These are phyloP conservation scores for Cathartes aura DNA, from an alignment of 2,113 vertebrate species.

Conservation along the genomic window DNA sequence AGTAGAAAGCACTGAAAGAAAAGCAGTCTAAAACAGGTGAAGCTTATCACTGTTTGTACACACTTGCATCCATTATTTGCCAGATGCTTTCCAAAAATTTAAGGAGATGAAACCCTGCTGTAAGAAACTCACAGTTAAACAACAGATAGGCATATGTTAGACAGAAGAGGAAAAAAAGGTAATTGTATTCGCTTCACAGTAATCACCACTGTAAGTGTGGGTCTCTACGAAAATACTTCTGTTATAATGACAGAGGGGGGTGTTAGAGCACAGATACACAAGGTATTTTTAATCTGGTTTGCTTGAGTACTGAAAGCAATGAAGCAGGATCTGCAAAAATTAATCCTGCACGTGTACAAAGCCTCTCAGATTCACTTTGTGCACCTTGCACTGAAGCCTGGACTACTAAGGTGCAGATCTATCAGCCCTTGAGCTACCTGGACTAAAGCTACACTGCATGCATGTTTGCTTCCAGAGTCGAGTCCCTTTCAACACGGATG, in stretches of 20 bases:
- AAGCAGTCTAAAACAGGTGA: background rate
- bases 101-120: background rate
- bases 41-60: background rate
- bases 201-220: background rate
- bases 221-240: background rate
- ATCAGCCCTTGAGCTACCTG: background rate
- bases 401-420: background rate
- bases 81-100: background rate
- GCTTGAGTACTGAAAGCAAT: background rate
- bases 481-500: fast-evolving
- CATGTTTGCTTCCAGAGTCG: background rate
- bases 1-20: background rate
- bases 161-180: background rate
- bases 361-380: background rate
- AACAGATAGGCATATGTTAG: background rate
- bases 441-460: fast-evolving
- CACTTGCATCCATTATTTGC: background rate
- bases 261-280: background rate
- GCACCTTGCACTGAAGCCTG: background rate
- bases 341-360: background rate
- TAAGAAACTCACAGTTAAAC: background rate
- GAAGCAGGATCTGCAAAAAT: background rate
- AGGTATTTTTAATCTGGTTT: background rate
- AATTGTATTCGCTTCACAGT: background rate
- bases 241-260: background rate